Conservation (phyloP, 2,797 vertebrate genomes). For the Cirrhinus molitorella region DNA sequence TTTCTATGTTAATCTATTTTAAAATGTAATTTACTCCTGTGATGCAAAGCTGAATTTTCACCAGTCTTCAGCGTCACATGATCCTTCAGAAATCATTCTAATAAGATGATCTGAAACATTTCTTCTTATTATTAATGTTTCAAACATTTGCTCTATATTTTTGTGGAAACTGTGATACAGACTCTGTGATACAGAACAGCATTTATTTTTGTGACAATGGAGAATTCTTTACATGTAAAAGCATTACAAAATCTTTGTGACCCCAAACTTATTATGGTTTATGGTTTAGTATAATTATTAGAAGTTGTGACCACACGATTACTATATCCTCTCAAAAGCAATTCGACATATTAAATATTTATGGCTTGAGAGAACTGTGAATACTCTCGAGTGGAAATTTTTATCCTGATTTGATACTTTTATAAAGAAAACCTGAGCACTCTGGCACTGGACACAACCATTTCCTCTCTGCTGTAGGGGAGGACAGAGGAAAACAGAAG, state of each 20-base stretch:
- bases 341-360: not conserved
- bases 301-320: not conserved
- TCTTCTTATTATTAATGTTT: not conserved
- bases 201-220: not conserved
- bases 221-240: not conserved
- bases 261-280: not conserved
- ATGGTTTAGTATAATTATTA: not conserved
- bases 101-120: not conserved
- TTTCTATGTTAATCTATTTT: too few species aligned
- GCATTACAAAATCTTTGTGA: not conserved
- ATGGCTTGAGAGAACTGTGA: not conserved
- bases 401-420: not conserved
- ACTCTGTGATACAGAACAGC: too few species aligned
- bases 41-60: too few species aligned
- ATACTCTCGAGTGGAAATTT: not conserved
- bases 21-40: too few species aligned
- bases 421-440: conserved; percentile 8
- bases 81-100: too few species aligned
- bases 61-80: too few species aligned
- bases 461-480: not conserved
- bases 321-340: not conserved
- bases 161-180: too few species aligned
- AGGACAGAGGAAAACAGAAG: conserved; percentile 14
- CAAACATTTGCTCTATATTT: too few species aligned
- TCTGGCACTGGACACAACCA: conserved; percentile 29